Conservation (phyloP, 2,888 invertebrate species). For the Mythimna pallens region DNA sequence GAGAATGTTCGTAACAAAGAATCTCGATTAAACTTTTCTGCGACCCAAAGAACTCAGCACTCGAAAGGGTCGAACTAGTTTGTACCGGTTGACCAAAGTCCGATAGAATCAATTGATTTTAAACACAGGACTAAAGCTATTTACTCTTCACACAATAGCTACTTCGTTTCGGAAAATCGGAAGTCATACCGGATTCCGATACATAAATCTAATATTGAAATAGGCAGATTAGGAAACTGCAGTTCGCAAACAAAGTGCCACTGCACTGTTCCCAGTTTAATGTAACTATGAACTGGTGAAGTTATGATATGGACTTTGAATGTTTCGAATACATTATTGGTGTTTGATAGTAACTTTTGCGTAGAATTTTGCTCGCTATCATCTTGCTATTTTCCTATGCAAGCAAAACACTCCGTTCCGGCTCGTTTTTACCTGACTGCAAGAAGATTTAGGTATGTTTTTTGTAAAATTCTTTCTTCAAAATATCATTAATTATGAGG, state of each 20-base stretch:
- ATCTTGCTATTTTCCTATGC: background rate
- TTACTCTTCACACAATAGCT: conserved; percentile 44
- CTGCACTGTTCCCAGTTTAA: conserved; percentile 26
- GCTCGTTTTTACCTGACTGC: no score
- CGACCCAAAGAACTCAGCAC: conserved; percentile 33
- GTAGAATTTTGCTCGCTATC: conserved; percentile 3
- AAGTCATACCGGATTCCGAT: conserved; percentile 32
- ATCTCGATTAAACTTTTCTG: conserved; percentile 44
- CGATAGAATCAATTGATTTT: conserved; percentile 50
- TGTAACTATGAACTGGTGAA: conserved; percentile 35
- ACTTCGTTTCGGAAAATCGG: conserved; percentile 27
- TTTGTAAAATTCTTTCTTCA: background rate
- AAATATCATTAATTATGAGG: no score
- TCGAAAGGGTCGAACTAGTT: conserved; percentile 46
- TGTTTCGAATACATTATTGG: conserved; percentile 36
- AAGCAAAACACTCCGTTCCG: background rate
- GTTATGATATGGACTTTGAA: conserved; percentile 25
- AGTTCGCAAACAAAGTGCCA: conserved; percentile 33
- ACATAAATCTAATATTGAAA: conserved; percentile 58
- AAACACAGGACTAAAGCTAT: conserved; percentile 35
- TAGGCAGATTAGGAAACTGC: conserved; percentile 52
- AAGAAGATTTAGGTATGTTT: no score
- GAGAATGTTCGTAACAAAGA: conserved; percentile 37
- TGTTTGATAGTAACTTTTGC: conserved; percentile 23
- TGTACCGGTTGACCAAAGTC: conserved; percentile 17